phyloP scores from a whole-genome alignment of 23 tunicate species.

The Aplidium turbinatum region DNA sequence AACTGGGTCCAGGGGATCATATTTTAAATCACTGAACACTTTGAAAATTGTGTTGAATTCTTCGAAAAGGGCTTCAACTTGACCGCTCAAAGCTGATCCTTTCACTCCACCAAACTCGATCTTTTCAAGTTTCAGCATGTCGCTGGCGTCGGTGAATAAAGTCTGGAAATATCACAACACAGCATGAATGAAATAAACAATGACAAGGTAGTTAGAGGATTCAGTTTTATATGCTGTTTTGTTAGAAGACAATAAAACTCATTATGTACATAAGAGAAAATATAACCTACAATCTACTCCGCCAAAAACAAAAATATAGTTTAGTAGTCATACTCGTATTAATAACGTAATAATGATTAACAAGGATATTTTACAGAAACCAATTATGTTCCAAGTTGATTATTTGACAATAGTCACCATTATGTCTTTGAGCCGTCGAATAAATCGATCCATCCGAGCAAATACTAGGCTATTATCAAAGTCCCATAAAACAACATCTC shows the following conservation, averaged over 20 bases:
- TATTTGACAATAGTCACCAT: too few species aligned
- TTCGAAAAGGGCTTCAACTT: conserved; percentile 79
- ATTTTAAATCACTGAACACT: conserved; percentile 61
- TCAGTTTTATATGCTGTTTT: too few species aligned
- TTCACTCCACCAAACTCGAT: conserved; percentile 94
- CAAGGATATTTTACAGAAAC: not conserved
- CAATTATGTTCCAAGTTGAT: too few species aligned
- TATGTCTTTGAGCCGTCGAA: conserved; percentile 53
- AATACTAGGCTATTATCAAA: conserved; percentile 84
- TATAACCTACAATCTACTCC: too few species aligned
- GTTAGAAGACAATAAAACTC: too few species aligned
- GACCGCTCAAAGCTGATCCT: conserved; percentile 74
- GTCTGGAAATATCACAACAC: conserved; percentile 32
- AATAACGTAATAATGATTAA: not conserved
- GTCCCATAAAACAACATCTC: conserved; percentile 83
- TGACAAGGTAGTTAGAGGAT: not conserved
- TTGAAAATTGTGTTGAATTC: conserved; percentile 81
- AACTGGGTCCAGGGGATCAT: conserved; percentile 79
- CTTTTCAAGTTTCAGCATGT: conserved; percentile 93
- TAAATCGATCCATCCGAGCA: conserved; percentile 59
- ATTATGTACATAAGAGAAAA: not conserved
- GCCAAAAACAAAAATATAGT: too few species aligned
- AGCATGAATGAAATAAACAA: not conserved
- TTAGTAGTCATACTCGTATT: too few species aligned
- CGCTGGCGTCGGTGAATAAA: conserved; percentile 75